Base-by-base conservation (phyloP, 2,888 invertebrate species). In the Torymus texanus region DNA sequence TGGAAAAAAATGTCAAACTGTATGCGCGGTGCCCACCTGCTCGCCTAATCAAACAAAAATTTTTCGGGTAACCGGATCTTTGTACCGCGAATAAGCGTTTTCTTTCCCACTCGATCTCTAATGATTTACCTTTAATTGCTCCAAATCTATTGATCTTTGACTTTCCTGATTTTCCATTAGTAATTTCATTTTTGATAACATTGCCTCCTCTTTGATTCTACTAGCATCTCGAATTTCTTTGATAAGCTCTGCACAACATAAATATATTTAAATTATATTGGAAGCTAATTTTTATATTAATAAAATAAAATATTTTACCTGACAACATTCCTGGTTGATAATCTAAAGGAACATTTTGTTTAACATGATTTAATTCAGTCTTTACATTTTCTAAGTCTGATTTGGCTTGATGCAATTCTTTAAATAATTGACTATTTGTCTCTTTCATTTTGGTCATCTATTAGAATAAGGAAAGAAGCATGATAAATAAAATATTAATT, bases 401-500 rank as follows among this genome's bases (percentile, higher is more conserved):
- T 92, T 94, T 94, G 78, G 95, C 93, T 85, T 95, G 94, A 86
- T 93, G 93, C 84, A 96, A 92, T 88, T 95, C 95, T 88, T 94
- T 93, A 86, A 93, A 94, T 87, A 96, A 92, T 91, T 94, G 94
- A 84, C 94, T 93, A 90, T 96, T 95, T 78, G 93, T 92, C 84
- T 94, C 93, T 87, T 95, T 95, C 84, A 96, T 88, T 75, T 93
- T 86, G 50, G 89, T 89, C 86, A 90, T 88, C 90, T 90, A 71
- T 3, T 84, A 84, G 29, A 73, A 71, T 50, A 51, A 68, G 61
- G 13, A 24, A 21, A 67, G 1, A 68, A 18, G 63, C n/a, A 18
- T 63, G 70, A 63, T 16, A 5, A 14, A 21, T 5, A 71, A 71
- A 63, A 16, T 8, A 41, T 14, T n/a, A 24, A 24, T 67, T 16